Evolutionary conservation across 2,113 vertebrate genomes (phyloP), one percentile per base, ranked within the genome.

Genomic region (Amphiprion percula): DNA sequence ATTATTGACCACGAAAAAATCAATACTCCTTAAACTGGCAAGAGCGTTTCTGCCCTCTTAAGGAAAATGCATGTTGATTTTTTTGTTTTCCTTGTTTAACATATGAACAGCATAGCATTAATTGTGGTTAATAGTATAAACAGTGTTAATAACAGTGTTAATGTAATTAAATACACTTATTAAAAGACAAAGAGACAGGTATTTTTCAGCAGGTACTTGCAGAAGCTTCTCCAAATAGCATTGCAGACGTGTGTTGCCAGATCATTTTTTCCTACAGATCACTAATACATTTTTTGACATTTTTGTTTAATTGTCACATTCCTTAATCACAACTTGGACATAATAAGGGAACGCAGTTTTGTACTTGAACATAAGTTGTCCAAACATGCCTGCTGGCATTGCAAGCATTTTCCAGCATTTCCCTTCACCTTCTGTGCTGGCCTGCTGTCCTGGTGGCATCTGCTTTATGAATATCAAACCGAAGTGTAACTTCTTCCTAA

Each of bases 1-100:
- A 67, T 85, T 49, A 87, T 77, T 88, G 80, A 78, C 71, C 50
- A 74, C 64, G 59, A 15, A 67, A 74, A 79, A 88, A 90, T 90
- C 88, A 82, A 89, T 90, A 77, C 4, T 14, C 8, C 55, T 68
- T 65, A 66, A 82, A 83, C 50, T 83, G 39, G 77, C 68, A 28
- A 53, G 67, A 73, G 69, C 33, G 1, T 53, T 76, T 74, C 39
- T 62, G 60, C 16, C 53, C 60, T 79, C 28, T 62, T 61, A 52
- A 66, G 52, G 39, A 64, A 23, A 30, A 28, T 44, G 26, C 3
- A 26, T 26, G 39, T 2, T 46, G 26, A 7, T 64, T 53, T 58
- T 39, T 52, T 26, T 26, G 9, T 37, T 37, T 37, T 37, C 11
- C 53, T 68, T 61, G 37, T 68, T 72, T 5, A 66, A 49, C 6